Base-by-base conservation (phyloP, 2,888 invertebrate genomes). In the Onchidella celtica region DNA sequence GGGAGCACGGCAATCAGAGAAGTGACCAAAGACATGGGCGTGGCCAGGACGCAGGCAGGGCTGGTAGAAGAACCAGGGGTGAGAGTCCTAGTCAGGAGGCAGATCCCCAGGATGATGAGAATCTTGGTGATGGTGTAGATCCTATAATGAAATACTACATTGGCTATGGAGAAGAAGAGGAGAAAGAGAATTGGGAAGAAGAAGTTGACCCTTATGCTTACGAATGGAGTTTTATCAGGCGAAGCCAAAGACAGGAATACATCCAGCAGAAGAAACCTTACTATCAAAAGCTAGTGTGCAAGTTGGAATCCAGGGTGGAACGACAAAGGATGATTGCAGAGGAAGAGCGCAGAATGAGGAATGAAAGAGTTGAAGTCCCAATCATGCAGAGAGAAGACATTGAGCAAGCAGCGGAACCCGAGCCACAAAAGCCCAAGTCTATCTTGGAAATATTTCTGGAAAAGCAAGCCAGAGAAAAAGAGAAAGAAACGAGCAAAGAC, bases 101-200 rank as follows among this genome's bases (percentile, higher is more conserved):
- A 0, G 78, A 21, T 4, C 27, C 57, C 0, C 61, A 69, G 21
- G 78, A 78, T 29, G 77, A 68, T 29, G 79, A 70, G 9, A 61
- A n/a, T n/a, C n/a, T n/a, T n/a, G n/a, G n/a, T n/a, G n/a, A n/a
- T n/a, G n/a, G n/a, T n/a, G n/a, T n/a, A n/a, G n/a, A n/a, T 29
- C 32, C 2, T 34, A 9, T 76, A 9, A 57, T 14, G 4, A 3
- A 3, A 3, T 29, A 21, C 34, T 72, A 72, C 34, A 57, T 63
- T 11, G 66, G 34, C 1, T 55, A 57, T 27, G 38, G 57, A n/a
- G 73, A 72, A 38, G 32, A 21, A 6, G 21, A 34, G 11, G 72
- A 47, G 3, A 61, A 80, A 40, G 80, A 80, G 4, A 57, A 68
- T 14, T 81, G 81, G 81, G 81, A 75, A 17, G 47, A 75, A 29